Evolutionary conservation across 2,797 vertebrate species (phyloP).

Genomic region (Tapirus indicus): DNA sequence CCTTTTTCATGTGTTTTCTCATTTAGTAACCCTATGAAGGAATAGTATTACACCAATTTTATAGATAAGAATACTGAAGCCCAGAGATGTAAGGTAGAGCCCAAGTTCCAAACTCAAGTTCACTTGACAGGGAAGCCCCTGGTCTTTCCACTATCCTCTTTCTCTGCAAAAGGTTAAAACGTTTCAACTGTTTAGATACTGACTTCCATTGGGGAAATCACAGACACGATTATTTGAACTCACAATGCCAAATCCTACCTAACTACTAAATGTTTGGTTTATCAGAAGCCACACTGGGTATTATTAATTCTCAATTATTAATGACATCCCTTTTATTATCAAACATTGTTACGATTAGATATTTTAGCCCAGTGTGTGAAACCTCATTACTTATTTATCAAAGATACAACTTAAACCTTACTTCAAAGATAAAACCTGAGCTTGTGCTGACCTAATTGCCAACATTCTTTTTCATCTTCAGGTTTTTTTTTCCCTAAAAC

Average conservation of each 20-base stretch:
- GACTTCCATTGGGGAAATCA: neutral
- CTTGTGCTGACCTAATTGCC: slow-evolving; percentile 69
- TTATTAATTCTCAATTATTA: slow-evolving; percentile 79
- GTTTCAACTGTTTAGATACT: neutral
- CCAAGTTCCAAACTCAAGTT: neutral
- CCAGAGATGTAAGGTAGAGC: neutral
- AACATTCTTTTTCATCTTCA: slow-evolving; percentile 67
- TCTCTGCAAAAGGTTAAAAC: neutral
- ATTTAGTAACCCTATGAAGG: neutral
- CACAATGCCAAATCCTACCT: neutral
- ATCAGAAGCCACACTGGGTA: slow-evolving; percentile 17
- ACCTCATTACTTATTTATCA: slow-evolving; percentile 85
- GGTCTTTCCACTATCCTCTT: neutral
- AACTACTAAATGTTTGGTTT: slow-evolving; percentile 65
- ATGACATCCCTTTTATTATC: slow-evolving; percentile 74
- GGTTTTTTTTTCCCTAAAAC: neutral
- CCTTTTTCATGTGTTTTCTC: neutral
- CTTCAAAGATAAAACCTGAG: slow-evolving; percentile 83
- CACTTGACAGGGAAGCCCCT: neutral
- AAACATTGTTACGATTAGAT: slow-evolving; percentile 57
- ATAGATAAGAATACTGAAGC: neutral
- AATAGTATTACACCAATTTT: neutral
- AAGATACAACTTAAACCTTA: slow-evolving; percentile 80
- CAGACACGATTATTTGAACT: neutral
- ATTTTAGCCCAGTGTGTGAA: slow-evolving; percentile 72